Percentiles rank a stretch among this genome's conserved stretches.
Evolutionary conservation across 2,113 vertebrate genomes (phyloP).

Genomic region (Alethe castanea): DNA sequence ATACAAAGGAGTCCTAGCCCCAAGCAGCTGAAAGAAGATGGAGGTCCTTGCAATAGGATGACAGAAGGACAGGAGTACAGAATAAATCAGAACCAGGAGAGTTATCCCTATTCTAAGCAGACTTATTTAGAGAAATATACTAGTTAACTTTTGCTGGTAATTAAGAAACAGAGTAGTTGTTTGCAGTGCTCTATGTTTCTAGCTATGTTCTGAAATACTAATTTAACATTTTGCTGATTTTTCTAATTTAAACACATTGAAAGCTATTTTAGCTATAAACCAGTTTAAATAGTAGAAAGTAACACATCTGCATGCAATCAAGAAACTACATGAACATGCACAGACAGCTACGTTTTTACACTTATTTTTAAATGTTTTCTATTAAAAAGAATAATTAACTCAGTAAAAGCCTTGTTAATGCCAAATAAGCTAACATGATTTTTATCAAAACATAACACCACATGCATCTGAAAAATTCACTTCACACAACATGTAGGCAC

Average conservation of each 20-base stretch:
- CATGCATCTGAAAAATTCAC: slow-evolving; percentile 75
- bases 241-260: background rate
- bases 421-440: background rate
- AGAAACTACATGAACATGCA: slow-evolving; percentile 47
- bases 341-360: background rate
- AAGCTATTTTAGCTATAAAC: background rate
- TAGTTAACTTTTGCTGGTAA: background rate
- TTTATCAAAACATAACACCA: slow-evolving; percentile 57
- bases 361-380: background rate
- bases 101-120: background rate
- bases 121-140: background rate
- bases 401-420: background rate
- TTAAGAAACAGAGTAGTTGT: background rate
- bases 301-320: slow-evolving; percentile 61
- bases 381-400: background rate
- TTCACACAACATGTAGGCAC: slow-evolving; percentile 70
- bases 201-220: background rate
- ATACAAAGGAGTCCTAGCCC: background rate
- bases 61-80: background rate
- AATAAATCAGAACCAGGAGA: background rate
- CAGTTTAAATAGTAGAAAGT: background rate
- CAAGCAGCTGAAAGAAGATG: background rate
- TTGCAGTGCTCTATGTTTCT: background rate
- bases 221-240: background rate
- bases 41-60: background rate